Base-by-base conservation (phyloP, 2,113 vertebrate species). In the Silurus glanis region DNA sequence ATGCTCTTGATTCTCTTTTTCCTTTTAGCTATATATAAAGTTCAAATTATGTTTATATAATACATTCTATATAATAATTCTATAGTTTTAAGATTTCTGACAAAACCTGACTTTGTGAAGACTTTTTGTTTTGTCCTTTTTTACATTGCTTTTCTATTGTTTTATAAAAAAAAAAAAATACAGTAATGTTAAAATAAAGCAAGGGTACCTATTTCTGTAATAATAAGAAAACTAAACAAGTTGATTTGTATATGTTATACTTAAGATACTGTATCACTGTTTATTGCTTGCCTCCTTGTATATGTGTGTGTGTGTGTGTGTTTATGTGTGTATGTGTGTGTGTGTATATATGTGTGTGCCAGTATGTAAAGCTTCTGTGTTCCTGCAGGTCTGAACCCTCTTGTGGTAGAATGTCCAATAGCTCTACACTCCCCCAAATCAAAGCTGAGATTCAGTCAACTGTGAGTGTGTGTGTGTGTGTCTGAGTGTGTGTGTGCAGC, bases 361-460 rank as follows among this genome's bases (percentile, higher is more conserved):
- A 91, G 93, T 93, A 93, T 93, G 91, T 86, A 92, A 93, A 91
- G 92, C 91, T 91, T 86, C 92, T 91, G 87, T 90, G 91, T 93
- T 94, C 93, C 90, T 89, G 91, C 91, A 91, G 85, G 87, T 90
- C 87, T 93, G 89, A 89, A 92, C 92, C 92, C 91, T 88, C 91
- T 93, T 93, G 92, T 95, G 94, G 93, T 92, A 84, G 66, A 83
- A 90, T 37, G 90, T 94, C 93, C 94, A 94, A 91, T 93, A 91
- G 92, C 90, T 91, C 90, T 92, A 89, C 91, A 92, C 92, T 91
- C 91, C 80, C 59, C 87, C 89, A 93, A 92, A 93, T 95, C 93
- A 95, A 93, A 94, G 92, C 92, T 94, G 92, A 93, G 92, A 91
- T 92, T 92, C 92, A 88, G 91, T 92, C 93, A 91, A 92, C 91